phyloP scores from a whole-genome alignment of 2,797 vertebrate genomes.

The Peromyscus melanophrys region DNA sequence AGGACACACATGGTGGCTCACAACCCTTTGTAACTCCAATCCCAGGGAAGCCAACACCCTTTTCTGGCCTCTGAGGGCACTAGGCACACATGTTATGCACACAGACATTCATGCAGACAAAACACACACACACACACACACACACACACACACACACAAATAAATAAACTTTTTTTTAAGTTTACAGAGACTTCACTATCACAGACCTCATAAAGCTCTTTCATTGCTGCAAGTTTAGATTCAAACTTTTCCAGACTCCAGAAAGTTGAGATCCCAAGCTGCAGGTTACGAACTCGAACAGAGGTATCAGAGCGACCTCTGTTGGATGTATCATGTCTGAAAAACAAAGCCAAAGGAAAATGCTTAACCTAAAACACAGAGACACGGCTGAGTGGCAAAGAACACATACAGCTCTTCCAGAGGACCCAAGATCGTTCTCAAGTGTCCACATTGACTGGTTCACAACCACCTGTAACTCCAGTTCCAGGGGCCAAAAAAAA shows the following conservation, averaged over 20 bases:
- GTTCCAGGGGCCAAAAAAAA: background rate
- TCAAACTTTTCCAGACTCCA: conserved; percentile 98
- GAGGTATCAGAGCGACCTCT: conserved; percentile 81
- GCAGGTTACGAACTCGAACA: conserved; percentile 94
- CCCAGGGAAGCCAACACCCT: background rate
- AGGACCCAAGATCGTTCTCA: too few species aligned
- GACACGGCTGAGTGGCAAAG: background rate
- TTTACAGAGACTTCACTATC: background rate
- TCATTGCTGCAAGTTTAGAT: conserved; percentile 95
- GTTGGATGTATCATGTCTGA: conserved; percentile 92
- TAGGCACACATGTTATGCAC: background rate
- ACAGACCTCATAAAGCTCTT: conserved; percentile 95
- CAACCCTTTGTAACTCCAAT: background rate
- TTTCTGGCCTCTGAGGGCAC: background rate
- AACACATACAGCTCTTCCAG: background rate
- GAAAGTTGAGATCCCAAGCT: conserved; percentile 94
- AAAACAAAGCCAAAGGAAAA: background rate
- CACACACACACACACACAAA: too few species aligned
- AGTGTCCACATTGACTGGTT: background rate
- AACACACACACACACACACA: background rate
- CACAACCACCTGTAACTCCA: background rate
- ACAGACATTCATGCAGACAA: background rate
- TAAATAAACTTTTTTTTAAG: background rate
- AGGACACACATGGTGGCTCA: too few species aligned
- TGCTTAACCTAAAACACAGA: background rate